phyloP scores from a whole-genome alignment of 2,888 invertebrate genomes.

The Anoplius nigerrimus region DNA sequence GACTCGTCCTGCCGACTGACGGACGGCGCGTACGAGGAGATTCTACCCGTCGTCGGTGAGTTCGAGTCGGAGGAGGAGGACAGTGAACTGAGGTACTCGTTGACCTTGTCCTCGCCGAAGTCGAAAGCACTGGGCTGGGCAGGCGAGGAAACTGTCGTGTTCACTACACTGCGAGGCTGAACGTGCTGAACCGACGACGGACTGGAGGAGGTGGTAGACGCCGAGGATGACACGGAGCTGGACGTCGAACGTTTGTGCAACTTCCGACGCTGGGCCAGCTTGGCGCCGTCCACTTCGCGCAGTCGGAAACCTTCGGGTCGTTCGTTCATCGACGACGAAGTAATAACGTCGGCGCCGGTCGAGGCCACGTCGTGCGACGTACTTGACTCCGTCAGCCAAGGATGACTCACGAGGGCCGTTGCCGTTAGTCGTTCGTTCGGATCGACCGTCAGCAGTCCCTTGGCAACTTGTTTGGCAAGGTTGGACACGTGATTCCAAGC shows the following conservation, averaged over 20 bases:
- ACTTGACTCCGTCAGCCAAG: conserved; percentile 79
- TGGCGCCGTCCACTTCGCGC: conserved; percentile 83
- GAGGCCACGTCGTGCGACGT: conserved; percentile 9
- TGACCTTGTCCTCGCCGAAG: conserved; percentile 76
- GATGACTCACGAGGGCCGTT: conserved; percentile 80
- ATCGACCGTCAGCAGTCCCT: conserved; percentile 87
- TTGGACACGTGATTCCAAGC: conserved; percentile 85
- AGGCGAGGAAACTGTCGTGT: conserved; percentile 56
- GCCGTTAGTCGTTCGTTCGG: conserved; percentile 84
- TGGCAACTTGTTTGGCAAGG: conserved; percentile 85
- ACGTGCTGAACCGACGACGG: conserved; percentile 55
- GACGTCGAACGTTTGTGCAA: conserved; percentile 78
- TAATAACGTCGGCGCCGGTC: not conserved
- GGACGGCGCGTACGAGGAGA: not conserved
- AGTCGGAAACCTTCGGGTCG: conserved; percentile 84
- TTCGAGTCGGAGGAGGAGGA: conserved; percentile 74
- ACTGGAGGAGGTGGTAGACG: conserved; percentile 71
- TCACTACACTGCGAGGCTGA: conserved; percentile 56
- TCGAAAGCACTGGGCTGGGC: conserved; percentile 73
- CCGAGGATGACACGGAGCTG: conserved; percentile 73
- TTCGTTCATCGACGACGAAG: conserved; percentile 73
- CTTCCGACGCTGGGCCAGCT: conserved; percentile 82
- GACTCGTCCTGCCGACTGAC: conserved; percentile 19
- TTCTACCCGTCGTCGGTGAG: conserved; percentile 51
- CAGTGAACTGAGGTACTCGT: conserved; percentile 76